phyloP scores from a whole-genome alignment of 2,113 vertebrate genomes.

The Prietella phreatophila region DNA sequence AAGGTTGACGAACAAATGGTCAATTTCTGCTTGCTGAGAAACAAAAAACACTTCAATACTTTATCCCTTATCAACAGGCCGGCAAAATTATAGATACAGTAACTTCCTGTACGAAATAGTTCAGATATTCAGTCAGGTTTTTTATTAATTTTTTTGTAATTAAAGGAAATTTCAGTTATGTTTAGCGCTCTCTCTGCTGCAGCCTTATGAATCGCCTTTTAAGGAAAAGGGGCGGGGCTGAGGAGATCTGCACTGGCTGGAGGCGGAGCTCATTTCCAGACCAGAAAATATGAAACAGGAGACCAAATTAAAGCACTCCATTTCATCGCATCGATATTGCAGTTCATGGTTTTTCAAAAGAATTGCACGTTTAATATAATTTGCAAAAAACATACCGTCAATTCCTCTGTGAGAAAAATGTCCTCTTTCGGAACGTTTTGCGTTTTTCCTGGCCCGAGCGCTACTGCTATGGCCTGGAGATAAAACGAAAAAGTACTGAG shows the following conservation, averaged over 20 bases:
- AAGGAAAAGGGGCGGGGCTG: not conserved
- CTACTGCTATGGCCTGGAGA: slow-evolving; percentile 76
- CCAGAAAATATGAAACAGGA: not conserved
- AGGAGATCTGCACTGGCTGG: not conserved
- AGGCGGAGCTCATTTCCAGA: not conserved
- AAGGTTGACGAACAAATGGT: slow-evolving; percentile 79
- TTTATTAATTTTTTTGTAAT: not conserved
- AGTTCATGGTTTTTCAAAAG: not conserved
- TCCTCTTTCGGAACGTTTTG: slow-evolving; percentile 76
- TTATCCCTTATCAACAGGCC: not conserved
- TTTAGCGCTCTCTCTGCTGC: not conserved
- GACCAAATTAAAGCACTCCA: not conserved
- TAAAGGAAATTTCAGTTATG: not conserved
- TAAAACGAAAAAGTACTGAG: slow-evolving; percentile 49
- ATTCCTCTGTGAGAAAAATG: slow-evolving; percentile 75
- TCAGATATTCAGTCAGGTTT: not conserved
- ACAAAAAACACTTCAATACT: not conserved
- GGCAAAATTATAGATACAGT: not conserved
- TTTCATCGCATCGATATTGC: not conserved
- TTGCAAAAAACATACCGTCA: slow-evolving; percentile 74
- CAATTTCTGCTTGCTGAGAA: slow-evolving; percentile 76
- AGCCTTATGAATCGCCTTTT: not conserved
- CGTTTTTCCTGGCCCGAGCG: slow-evolving; percentile 79
- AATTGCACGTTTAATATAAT: not conserved
- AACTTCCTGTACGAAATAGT: too few species aligned